A percentile compares a stretch with the other conserved stretches of the same genome.
Evolutionary conservation across 2,797 vertebrate genomes (phyloP).

Genomic region (Gymnoscopelus microlampas): DNA sequence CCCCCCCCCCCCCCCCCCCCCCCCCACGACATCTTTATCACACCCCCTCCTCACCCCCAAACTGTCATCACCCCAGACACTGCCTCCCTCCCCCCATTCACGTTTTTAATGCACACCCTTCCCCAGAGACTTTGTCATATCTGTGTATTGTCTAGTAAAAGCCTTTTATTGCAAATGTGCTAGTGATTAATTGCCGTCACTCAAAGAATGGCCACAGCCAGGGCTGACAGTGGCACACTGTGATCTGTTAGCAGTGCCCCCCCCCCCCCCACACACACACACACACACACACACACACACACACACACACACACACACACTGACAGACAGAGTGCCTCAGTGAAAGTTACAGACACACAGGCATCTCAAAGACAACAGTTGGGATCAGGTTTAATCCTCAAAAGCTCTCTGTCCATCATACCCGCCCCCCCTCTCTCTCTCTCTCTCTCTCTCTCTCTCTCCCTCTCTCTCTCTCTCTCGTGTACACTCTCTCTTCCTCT

Average conservation of each 20-base stretch:
- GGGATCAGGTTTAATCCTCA: constrained; percentile 14
- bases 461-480: constrained; percentile 4
- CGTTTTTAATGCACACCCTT: not conserved
- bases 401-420: not conserved
- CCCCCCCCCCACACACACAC: constrained; percentile 4
- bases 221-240: constrained; percentile 9
- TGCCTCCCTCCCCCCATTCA: not conserved
- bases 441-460: constrained; percentile 14
- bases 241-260: constrained; percentile 17
- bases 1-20: not conserved
- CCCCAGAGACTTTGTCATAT: not conserved
- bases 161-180: not conserved
- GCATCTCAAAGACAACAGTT: constrained; percentile 18
- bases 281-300: not conserved
- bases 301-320: not conserved
- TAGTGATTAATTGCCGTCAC: constrained; percentile 11
- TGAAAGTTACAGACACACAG: constrained; percentile 44
- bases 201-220: constrained; percentile 32
- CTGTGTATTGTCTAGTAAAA: constrained; percentile 4
- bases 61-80: not conserved
- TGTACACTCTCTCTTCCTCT: constrained; percentile 5
- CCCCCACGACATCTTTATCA: not conserved
- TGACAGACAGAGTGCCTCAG: constrained; percentile 15
- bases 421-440: not conserved
- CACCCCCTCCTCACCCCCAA: not conserved